Conservation (phyloP, 2,888 invertebrate species). For the Atethmia centrago region DNA sequence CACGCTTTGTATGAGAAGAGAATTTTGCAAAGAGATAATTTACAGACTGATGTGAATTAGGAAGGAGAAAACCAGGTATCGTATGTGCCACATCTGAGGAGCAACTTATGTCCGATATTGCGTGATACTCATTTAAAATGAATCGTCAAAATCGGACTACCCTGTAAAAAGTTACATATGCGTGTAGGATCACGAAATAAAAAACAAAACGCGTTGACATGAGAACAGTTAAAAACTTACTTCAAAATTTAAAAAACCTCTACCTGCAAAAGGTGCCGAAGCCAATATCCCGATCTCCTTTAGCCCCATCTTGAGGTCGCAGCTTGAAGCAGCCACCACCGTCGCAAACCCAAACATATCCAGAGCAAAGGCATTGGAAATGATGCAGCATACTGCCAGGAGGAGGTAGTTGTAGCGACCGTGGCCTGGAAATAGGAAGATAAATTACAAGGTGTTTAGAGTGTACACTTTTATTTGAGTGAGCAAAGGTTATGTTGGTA, state of each 20-base stretch:
- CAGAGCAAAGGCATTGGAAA: constrained; percentile 74
- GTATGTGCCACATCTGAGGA: too few species aligned
- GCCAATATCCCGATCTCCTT: constrained; percentile 75
- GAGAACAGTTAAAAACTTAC: too few species aligned
- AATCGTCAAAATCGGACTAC: too few species aligned
- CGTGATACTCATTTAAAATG: background rate
- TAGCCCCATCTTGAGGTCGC: constrained; percentile 77
- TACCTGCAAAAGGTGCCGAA: constrained; percentile 81
- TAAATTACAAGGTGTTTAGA: background rate
- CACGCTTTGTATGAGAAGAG: background rate
- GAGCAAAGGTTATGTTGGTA: background rate
- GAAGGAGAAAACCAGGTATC: too few species aligned
- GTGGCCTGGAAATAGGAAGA: constrained; percentile 71
- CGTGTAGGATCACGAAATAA: too few species aligned
- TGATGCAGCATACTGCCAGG: constrained; percentile 75
- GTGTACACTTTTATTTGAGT: background rate
- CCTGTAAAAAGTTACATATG: too few species aligned
- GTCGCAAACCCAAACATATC: constrained; percentile 82
- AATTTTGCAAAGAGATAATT: background rate
- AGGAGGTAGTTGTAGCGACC: constrained; percentile 78
- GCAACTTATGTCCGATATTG: too few species aligned
- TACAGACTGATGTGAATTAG: too few species aligned
- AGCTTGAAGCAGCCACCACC: constrained; percentile 77
- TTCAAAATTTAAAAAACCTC: background rate
- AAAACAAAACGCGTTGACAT: too few species aligned